Base-by-base conservation (phyloP, 2,888 invertebrate species). In the Proisotoma minuta region DNA sequence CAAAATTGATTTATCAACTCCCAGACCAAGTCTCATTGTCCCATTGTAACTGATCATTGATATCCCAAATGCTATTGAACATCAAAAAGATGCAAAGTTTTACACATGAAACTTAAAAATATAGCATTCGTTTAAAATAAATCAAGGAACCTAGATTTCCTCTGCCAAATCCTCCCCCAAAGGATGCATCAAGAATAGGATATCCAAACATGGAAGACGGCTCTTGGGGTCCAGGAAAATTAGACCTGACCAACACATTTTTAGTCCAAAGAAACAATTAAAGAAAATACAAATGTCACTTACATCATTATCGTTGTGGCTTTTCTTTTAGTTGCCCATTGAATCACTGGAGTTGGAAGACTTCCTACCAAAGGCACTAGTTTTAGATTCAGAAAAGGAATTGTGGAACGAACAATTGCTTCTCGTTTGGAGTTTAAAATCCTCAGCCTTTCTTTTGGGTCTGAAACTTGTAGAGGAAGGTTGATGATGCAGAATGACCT, bases 281-380 rank as follows among this genome's bases (percentile, higher is more conserved):
- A 34, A 34, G 15, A 10, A 34, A 8, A 34, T 34, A 34, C 34
- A 10, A 34, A 34, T 34, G 8, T 34, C 34, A 34, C 18, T 43
- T 43, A 70, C 65, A 69, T 68, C 47, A 71, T 65, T 28, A 67
- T 65, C 8, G 73, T 72, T 12, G 72, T 68, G 12, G 68, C 64
- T 18, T 60, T 50, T 59, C 71, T 65, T 23, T 60, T 58, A 3
- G 64, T 59, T 34, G 63, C 51, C 8, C 65, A 66, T 23, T 60
- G 59, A 47, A 71, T 71, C 18, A 70, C 56, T 26, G 60, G 61
- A 39, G 63, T 60, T 20, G 65, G 69, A 0, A 70, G 53, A n/a
- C 62, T 56, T 10, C 72, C 73, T 2, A 70, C 66, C 3, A 73
- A 43, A 5, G 73, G 71, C 1, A 73, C 65, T 39, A 69, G 59